Percentiles rank a stretch among this genome's conserved stretches.
Conservation (phyloP, 2,797 vertebrate genomes). For the Urocyon cinereoargenteus region DNA sequence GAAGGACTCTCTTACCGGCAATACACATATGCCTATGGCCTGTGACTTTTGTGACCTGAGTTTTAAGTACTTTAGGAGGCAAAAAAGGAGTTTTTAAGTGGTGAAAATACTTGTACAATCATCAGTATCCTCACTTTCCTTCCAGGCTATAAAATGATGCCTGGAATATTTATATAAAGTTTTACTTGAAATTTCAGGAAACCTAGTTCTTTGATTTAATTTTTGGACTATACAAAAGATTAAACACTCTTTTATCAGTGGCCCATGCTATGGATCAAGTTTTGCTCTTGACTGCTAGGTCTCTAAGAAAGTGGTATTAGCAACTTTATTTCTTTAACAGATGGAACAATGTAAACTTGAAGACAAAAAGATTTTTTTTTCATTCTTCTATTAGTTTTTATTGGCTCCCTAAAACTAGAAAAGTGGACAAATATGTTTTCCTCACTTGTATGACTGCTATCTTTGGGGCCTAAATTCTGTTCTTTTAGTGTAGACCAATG, state of each 20-base stretch:
- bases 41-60: not conserved
- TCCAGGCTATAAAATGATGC: not conserved
- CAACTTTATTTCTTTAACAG: not conserved
- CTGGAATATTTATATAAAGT: not conserved
- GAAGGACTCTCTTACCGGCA: not conserved
- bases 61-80: not conserved
- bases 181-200: conserved; percentile 36
- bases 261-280: not conserved
- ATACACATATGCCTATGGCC: not conserved
- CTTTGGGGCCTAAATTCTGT: not conserved
- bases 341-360: not conserved
- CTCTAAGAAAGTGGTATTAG: not conserved
- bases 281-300: not conserved
- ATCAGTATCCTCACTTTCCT: not conserved
- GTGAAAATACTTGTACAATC: not conserved
- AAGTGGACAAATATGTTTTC: not conserved
- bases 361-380: not conserved
- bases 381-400: conserved; percentile 2
- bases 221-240: not conserved
- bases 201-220: conserved; percentile 1
- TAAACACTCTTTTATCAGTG: not conserved
- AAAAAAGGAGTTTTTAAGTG: not conserved
- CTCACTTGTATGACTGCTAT: not conserved
- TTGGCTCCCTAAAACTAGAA: not conserved
- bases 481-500: not conserved